These are phyloP conservation scores for Anser brachyrhynchus DNA, from an alignment of 2,113 vertebrate species.

Conservation along the genomic window DNA sequence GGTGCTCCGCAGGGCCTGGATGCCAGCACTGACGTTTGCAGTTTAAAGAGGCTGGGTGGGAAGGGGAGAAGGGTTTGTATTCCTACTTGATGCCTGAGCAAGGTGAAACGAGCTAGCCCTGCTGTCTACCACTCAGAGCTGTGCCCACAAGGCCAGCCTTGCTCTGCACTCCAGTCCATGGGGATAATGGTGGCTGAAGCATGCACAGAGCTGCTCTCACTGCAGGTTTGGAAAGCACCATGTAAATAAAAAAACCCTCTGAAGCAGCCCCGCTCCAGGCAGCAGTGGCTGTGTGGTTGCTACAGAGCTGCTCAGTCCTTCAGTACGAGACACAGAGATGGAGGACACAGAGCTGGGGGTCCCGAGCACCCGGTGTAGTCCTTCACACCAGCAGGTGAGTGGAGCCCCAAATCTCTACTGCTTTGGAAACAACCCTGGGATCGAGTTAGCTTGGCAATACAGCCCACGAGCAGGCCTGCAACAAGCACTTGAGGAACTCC, in stretches of 20 bases:
- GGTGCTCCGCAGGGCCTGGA: rapidly evolving
- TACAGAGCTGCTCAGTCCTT: neutral
- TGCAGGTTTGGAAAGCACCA: neutral
- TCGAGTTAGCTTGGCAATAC: neutral
- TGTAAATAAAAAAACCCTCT: neutral
- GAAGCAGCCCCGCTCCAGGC: neutral
- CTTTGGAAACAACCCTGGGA: neutral
- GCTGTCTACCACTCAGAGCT: neutral
- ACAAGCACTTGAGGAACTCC: rapidly evolving
- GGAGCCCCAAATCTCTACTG: neutral
- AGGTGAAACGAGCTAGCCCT: neutral
- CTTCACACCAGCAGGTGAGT: neutral
- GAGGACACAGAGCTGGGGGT: neutral
- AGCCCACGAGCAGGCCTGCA: neutral
- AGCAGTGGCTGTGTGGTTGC: neutral
- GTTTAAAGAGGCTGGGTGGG: neutral
- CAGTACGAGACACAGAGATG: rapidly evolving
- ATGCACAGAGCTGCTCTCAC: rapidly evolving
- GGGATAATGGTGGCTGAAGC: rapidly evolving
- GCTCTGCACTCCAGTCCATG: neutral
- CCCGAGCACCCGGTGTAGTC: neutral
- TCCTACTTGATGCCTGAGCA: neutral
- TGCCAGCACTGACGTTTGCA: neutral
- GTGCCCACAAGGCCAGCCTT: neutral
- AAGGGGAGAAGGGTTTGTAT: neutral